Percentiles rank a stretch among this genome's conserved stretches.
phyloP scores from a whole-genome alignment of 2,888 invertebrate species.

The Archips crataeganus region DNA sequence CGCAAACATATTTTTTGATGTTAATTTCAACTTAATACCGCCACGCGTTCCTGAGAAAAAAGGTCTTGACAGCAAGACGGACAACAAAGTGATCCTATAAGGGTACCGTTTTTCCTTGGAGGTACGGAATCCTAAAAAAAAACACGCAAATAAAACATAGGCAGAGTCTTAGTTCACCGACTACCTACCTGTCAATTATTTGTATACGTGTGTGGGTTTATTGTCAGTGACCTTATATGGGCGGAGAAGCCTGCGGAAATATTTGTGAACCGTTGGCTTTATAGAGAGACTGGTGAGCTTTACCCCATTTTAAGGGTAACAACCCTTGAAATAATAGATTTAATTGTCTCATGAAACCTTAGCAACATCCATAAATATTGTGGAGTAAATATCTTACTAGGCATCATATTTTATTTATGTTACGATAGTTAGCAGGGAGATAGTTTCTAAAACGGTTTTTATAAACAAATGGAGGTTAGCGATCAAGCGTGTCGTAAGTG shows the following conservation, averaged over 20 bases:
- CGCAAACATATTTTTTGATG: too few relatives aligned
- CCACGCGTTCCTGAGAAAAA: too few relatives aligned
- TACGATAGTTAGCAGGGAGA: too few relatives aligned
- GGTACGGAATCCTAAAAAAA: not conserved
- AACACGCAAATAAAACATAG: not conserved
- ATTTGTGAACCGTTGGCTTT: conserved; percentile 3
- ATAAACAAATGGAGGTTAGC: too few relatives aligned
- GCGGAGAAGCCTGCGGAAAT: not conserved
- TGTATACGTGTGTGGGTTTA: not conserved
- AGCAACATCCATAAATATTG: not conserved
- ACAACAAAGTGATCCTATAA: too few relatives aligned
- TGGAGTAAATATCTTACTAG: not conserved
- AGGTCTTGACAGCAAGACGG: too few relatives aligned
- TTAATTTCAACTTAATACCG: too few relatives aligned
- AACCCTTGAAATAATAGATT: conserved; percentile 4
- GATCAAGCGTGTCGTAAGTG: too few relatives aligned
- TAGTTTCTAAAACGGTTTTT: too few relatives aligned
- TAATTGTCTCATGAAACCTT: not conserved
- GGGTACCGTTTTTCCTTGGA: too few relatives aligned
- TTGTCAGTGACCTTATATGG: conserved; percentile 1
- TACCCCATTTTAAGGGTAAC: conserved; percentile 9
- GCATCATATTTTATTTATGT: too few relatives aligned
- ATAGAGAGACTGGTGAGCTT: not conserved
- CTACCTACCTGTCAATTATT: not conserved
- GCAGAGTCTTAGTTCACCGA: not conserved